A percentile compares a stretch with the other conserved stretches of the same genome.
These are phyloP conservation scores for Eulithis testata DNA, from an alignment of 2,888 invertebrate species.

Conservation along the genomic window DNA sequence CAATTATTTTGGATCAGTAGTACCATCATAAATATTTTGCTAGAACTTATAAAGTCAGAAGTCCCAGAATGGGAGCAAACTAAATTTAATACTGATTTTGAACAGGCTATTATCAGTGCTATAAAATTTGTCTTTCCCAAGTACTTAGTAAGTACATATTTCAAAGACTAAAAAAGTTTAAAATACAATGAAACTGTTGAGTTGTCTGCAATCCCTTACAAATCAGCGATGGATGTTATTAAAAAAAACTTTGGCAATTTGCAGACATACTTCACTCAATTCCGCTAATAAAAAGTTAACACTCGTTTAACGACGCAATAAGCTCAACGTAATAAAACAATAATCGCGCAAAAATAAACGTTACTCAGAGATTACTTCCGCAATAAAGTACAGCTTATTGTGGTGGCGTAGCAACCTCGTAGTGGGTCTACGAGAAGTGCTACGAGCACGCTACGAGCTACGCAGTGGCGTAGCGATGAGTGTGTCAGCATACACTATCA, in stretches of 20 bases:
- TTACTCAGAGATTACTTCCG: conserved; percentile 44
- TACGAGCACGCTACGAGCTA: conserved; percentile 31
- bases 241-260: background rate
- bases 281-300: conserved; percentile 2
- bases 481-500: background rate
- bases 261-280: conserved; percentile 7
- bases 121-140: no score
- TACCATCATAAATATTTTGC: no score
- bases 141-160: no score
- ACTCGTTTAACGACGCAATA: conserved; percentile 30
- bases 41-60: no score
- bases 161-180: no score
- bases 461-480: background rate
- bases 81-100: no score
- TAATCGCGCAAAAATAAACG: conserved; percentile 43
- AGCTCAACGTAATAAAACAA: conserved; percentile 36
- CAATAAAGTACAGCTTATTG: conserved; percentile 45
- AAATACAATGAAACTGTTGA: no score
- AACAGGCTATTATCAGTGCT: no score
- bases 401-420: conserved; percentile 41
- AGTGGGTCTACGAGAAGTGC: conserved; percentile 26
- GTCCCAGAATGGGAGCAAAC: no score
- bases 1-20: no score
- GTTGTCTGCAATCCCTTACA: no score
- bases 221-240: no score